Conservation (phyloP, 2,888 invertebrate species). For the Camptogramma bilineatum region DNA sequence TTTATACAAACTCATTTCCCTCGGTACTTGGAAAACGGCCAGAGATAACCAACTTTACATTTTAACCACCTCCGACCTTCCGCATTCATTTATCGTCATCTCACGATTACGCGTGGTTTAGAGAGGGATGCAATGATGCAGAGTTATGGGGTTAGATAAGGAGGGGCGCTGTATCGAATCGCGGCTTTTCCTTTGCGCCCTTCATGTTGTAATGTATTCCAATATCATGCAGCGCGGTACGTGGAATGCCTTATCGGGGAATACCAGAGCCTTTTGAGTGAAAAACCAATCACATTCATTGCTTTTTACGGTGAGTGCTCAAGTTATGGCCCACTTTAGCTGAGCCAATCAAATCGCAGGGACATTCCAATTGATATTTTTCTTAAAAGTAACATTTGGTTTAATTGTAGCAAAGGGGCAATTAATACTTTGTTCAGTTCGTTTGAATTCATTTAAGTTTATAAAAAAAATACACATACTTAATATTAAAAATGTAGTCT, state of each 20-base stretch:
- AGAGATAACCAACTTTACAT: slow-evolving; percentile 52
- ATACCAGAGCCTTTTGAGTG: slow-evolving; percentile 16
- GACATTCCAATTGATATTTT: slow-evolving; percentile 7
- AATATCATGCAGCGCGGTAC: slow-evolving; percentile 24
- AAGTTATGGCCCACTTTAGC: slow-evolving; percentile 21
- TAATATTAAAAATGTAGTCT: no score
- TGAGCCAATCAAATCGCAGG: slow-evolving; percentile 13
- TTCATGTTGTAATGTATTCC: slow-evolving; percentile 31
- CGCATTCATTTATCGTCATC: slow-evolving; percentile 52
- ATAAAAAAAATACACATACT: no score
- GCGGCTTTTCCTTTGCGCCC: slow-evolving; percentile 23
- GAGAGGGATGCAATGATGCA: slow-evolving; percentile 24
- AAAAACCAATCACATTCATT: slow-evolving; percentile 30
- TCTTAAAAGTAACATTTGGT: neutral
- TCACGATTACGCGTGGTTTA: slow-evolving; percentile 38
- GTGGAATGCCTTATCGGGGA: slow-evolving; percentile 25
- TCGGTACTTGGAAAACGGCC: slow-evolving; percentile 46
- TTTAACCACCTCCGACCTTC: slow-evolving; percentile 49
- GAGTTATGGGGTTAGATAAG: slow-evolving; percentile 29
- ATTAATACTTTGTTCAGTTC: neutral
- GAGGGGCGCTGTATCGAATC: slow-evolving; percentile 23
- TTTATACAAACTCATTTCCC: slow-evolving; percentile 35
- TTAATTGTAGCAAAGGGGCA: no score
- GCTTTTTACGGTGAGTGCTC: slow-evolving; percentile 19
- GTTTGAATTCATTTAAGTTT: no score